Evolutionary conservation across 2,797 vertebrate species (phyloP), one percentile per base, ranked within the genome.

Genomic region (Enteromius thamalakanensis): DNA sequence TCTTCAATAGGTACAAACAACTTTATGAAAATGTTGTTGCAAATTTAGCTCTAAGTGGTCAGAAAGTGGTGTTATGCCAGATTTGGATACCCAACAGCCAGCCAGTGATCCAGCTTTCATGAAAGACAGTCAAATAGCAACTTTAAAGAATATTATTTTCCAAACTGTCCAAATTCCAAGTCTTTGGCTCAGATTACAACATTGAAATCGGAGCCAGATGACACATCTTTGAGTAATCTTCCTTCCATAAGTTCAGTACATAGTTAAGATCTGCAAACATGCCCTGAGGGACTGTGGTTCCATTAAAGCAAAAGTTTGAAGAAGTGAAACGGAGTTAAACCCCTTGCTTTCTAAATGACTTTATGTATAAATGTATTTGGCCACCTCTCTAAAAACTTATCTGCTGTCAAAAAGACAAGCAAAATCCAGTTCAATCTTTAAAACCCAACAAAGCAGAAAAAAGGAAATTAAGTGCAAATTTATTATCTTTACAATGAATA

Each of bases 161-260:
- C 23, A 86, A 79, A 83, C 76, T 65, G 78, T 67, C 37, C 65
- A 82, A 84, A 84, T 84, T 87, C 69, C 79, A 82, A 60, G 51
- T 67, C 72, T 76, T 34, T 80, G 76, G 76, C 81, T 74, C 60
- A 85, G 47, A 85, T 29, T 77, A 65, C 79, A 85, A 81, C 51
- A 86, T 68, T 72, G 64, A 84, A 85, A 87, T 86, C 81, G 70
- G 65, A 85, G 75, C 86, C 85, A 87, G 84, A 82, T 89, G 84
- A 76, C 62, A 71, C 80, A 82, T 77, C 67, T 65, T 49, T 45
- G 60, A 75, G 67, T 86, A 74, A 84, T 82, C 58, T 51, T 64
- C 79, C 37, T 86, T 69, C 69, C 64, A 64, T 80, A 26, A 69
- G 51, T 72, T 76, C 17, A 79, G 69, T 68, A 40, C 72, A 78